Base-by-base conservation (phyloP, 2,113 vertebrate genomes). In the Sylvicapra grimmia region DNA sequence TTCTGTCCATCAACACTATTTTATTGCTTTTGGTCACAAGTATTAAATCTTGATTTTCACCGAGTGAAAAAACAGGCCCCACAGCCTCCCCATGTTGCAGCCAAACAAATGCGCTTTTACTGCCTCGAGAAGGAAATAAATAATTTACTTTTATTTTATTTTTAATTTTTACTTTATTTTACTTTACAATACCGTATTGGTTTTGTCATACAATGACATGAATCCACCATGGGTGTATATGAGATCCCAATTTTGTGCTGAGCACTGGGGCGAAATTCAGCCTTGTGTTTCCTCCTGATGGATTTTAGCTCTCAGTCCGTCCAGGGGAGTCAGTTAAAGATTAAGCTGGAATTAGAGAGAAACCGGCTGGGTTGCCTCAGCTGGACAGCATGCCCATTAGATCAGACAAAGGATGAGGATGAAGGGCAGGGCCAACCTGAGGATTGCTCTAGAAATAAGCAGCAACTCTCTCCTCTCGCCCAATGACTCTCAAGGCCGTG, bases 91-190 rank as follows among this genome's bases (percentile, higher is more conserved):
- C 6, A 19, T 0, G 56, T 77, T 82, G 47, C 13, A 89, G 84
- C 23, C 36, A 90, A 93, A 5, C 59, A 65, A 53, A 93, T 4
- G 1, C 16, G 58, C 8, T 87, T 88, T 96, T 31, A 75, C 29
- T 83, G 87, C 93, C 87, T 95, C 21, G 3, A 94, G 65, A 94
- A 89, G 44, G 94, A 96, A 0, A 12, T 4, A 40, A 97, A 31
- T 27, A 85, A 98, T 72, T 58, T 94, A 79, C 93, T 96, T 97
- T 96, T 93, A 82, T n/a, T n/a, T n/a, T n/a, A n/a, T n/a, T n/a
- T n/a, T n/a, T n/a, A n/a, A n/a, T n/a, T n/a, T n/a, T n/a, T n/a
- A n/a, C n/a, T n/a, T n/a, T n/a, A n/a, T n/a, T n/a, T n/a, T n/a
- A n/a, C n/a, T n/a, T n/a, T n/a, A n/a, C n/a, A n/a, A n/a, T n/a